A percentile compares a stretch with the other conserved stretches of the same genome.
These are phyloP conservation scores for Perca flavescens DNA, from an alignment of 2,113 vertebrate genomes.

Conservation along the genomic window DNA sequence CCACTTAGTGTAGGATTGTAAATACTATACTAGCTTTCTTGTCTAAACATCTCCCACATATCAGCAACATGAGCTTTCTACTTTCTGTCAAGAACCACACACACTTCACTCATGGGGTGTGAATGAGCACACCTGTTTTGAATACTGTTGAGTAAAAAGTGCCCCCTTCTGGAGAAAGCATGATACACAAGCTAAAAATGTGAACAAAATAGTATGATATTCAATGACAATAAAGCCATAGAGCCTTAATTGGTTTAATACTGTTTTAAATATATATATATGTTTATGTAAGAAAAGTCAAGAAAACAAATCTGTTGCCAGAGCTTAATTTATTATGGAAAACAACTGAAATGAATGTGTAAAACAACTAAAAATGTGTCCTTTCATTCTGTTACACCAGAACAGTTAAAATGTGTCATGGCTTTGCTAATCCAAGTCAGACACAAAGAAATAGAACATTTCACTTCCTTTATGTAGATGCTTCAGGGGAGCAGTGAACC, in stretches of 20 bases:
- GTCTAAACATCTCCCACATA: conserved; percentile 48
- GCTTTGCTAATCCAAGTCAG: conserved; percentile 20
- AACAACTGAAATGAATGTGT: conserved; percentile 47
- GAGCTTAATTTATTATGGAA: conserved; percentile 66
- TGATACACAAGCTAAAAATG: neutral
- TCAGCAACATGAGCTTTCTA: conserved; percentile 37
- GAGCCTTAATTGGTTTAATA: neutral
- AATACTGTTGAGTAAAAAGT: neutral
- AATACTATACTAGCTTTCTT: conserved; percentile 45
- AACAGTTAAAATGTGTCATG: conserved; percentile 27
- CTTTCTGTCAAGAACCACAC: conserved; percentile 27
- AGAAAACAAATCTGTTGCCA: conserved; percentile 19
- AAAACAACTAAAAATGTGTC: conserved; percentile 65
- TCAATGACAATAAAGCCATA: neutral
- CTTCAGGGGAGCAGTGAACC: conserved; percentile 11
- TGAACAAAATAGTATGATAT: neutral
- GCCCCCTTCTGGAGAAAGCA: conserved; percentile 64
- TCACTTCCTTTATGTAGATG: conserved; percentile 22
- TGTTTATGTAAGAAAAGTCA: conserved; percentile 3
- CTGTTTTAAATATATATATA: neutral
- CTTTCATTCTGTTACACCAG: conserved; percentile 3
- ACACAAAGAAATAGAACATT: conserved; percentile 23
- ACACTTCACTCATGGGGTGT: conserved; percentile 12
- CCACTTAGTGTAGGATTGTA: conserved; percentile 37
- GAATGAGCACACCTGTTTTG: conserved; percentile 43